A percentile compares a stretch with the other conserved stretches of the same genome.
Conservation (phyloP, 2,797 vertebrate species). For the Thaleichthys pacificus region DNA sequence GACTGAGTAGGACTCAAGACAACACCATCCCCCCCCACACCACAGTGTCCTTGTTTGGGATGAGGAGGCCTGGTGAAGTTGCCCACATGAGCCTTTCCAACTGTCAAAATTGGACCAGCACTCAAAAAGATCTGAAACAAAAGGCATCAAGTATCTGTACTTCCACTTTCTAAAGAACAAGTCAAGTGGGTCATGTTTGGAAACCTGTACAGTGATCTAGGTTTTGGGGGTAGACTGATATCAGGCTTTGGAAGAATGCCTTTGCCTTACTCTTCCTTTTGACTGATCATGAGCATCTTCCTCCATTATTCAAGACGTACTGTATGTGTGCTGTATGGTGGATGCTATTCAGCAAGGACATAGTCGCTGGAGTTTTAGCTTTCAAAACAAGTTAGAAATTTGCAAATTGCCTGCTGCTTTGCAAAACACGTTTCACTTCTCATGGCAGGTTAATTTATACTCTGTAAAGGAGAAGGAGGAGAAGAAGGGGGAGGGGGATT, state of each 20-base stretch:
- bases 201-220: neutral
- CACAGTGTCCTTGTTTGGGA: too few species aligned
- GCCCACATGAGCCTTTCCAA: too few species aligned
- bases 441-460: slow-evolving; percentile 50
- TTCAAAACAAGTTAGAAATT: slow-evolving; percentile 41
- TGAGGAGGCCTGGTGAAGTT: too few species aligned
- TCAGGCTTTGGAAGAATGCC: neutral
- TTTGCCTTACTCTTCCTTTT: neutral
- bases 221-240: neutral
- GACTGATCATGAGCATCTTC: slow-evolving; percentile 23
- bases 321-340: neutral
- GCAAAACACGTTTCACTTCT: slow-evolving; percentile 28
- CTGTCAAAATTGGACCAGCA: too few species aligned
- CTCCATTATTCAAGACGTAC: slow-evolving; percentile 22
- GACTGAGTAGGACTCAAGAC: slow-evolving; percentile 32
- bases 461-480: slow-evolving; percentile 18
- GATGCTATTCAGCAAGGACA: slow-evolving; percentile 32
- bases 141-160: slow-evolving; percentile 21
- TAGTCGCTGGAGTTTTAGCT: slow-evolving; percentile 18
- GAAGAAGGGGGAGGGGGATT: neutral
- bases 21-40: neutral
- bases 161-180: neutral
- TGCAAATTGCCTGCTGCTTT: slow-evolving; percentile 32
- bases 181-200: slow-evolving; percentile 33
- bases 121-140: slow-evolving; percentile 26